phyloP scores from a whole-genome alignment of 2,888 invertebrate species.

The Ptychoptera contaminata region DNA sequence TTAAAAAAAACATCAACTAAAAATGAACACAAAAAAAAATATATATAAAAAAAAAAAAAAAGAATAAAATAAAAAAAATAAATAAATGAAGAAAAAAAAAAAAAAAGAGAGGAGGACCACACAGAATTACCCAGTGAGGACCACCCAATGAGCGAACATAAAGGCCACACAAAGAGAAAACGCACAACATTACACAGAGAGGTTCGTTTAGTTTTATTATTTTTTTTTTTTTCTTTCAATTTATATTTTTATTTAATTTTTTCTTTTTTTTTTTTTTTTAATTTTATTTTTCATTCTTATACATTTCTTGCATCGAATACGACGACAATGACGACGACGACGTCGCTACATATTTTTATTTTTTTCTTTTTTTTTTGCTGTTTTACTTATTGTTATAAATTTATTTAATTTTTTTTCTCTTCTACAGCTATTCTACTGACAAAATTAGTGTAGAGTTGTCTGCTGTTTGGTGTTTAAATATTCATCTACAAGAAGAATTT shows the following conservation, averaged over 20 bases:
- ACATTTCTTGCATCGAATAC: no score
- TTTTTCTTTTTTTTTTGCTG: no score
- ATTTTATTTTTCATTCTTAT: not conserved
- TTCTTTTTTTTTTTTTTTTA: not conserved
- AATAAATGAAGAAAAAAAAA: not conserved
- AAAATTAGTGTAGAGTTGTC: no score
- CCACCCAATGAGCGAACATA: not conserved
- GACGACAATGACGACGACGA: no score
- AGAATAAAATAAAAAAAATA: not conserved
- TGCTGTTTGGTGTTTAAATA: no score
- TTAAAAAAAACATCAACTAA: no score
- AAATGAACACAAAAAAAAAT: no score
- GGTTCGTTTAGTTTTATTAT: not conserved
- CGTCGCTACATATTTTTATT: no score
- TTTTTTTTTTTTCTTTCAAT: not conserved
- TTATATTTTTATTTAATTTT: not conserved
- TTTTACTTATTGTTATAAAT: no score
- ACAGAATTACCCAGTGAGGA: not conserved
- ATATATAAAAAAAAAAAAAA: not conserved
- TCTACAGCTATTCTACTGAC: no score
- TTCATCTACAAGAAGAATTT: no score
- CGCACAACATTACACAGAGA: constrained; percentile 1
- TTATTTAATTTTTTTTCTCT: no score
- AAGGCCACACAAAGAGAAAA: constrained; percentile 5
- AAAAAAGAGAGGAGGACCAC: constrained; percentile 5